These are phyloP conservation scores for Zalophus californianus DNA, from an alignment of 2,797 vertebrate species.

Conservation along the genomic window DNA sequence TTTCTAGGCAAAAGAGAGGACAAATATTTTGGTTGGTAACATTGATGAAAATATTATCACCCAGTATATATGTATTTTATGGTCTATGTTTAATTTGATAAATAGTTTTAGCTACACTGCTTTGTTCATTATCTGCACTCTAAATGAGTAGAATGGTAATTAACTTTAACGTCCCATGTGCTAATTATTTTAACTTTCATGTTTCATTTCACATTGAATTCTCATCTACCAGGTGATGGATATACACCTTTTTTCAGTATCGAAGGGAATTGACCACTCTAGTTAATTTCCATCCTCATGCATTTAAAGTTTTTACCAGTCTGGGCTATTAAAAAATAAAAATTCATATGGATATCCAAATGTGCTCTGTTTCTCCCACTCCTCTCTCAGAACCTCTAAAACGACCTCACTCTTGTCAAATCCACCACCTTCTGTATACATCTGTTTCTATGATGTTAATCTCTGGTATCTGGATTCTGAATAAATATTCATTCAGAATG, in stretches of 20 bases:
- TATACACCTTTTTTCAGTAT: neutral
- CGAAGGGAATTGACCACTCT: neutral
- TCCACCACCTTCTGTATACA: fast-evolving
- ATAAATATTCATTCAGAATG: neutral
- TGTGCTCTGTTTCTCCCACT: too few species aligned
- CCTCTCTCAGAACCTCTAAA: neutral
- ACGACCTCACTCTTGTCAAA: too few species aligned
- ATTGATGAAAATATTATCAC: neutral
- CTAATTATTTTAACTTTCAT: neutral
- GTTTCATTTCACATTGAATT: neutral
- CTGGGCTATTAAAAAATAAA: neutral
- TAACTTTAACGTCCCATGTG: neutral
- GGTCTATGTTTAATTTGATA: neutral
- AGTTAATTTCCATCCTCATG: neutral
- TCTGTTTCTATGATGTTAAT: neutral
- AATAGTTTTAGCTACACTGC: neutral
- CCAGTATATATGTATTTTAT: neutral
- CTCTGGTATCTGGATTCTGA: neutral
- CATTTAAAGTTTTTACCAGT: neutral
- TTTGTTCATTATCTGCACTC: neutral
- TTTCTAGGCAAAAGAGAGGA: neutral
- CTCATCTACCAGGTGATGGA: neutral
- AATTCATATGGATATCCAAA: neutral
- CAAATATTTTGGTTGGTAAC: conserved; percentile 6
- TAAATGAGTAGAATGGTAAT: neutral